Conservation (phyloP, 2,113 vertebrate species). For the Nycticebus coucang region DNA sequence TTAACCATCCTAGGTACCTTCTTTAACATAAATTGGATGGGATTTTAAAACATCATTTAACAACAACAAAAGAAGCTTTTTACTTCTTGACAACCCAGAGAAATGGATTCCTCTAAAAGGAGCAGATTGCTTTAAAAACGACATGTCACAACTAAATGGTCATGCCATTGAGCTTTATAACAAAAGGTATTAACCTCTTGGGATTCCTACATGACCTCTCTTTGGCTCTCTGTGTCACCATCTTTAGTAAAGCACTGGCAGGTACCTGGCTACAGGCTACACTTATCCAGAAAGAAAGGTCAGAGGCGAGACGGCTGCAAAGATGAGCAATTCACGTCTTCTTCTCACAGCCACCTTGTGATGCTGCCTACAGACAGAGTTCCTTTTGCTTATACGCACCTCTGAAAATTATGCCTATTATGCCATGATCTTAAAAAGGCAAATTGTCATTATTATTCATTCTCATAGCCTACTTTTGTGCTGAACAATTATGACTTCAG, state of each 20-base stretch:
- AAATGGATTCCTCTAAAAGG: constrained; percentile 60
- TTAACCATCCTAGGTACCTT: neutral
- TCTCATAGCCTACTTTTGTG: constrained; percentile 78
- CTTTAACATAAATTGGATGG: constrained; percentile 65
- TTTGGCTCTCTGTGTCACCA: constrained; percentile 54
- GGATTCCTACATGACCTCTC: constrained; percentile 15
- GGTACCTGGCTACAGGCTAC: constrained; percentile 50
- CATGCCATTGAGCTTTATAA: constrained; percentile 52
- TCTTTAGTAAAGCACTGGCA: neutral
- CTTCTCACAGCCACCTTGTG: constrained; percentile 27
- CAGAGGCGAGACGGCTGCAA: constrained; percentile 59
- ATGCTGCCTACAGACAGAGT: constrained; percentile 46
- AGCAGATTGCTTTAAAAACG: constrained; percentile 58
- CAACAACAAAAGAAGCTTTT: constrained; percentile 54
- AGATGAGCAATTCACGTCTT: neutral
- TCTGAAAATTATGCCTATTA: constrained; percentile 78
- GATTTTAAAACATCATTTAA: constrained; percentile 71
- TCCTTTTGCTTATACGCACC: constrained; percentile 58
- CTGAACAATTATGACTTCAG: constrained; percentile 79
- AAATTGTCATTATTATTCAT: constrained; percentile 80
- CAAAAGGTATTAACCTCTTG: constrained; percentile 50
- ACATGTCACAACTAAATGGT: constrained; percentile 46
- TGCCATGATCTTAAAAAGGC: constrained; percentile 71
- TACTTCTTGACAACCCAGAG: constrained; percentile 67
- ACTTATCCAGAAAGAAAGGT: constrained; percentile 53